Percentiles rank a stretch among this genome's conserved stretches.
Evolutionary conservation across 1,140 invertebrate genomes (phyloP).

Genomic region (Neodiprion fabricii): DNA sequence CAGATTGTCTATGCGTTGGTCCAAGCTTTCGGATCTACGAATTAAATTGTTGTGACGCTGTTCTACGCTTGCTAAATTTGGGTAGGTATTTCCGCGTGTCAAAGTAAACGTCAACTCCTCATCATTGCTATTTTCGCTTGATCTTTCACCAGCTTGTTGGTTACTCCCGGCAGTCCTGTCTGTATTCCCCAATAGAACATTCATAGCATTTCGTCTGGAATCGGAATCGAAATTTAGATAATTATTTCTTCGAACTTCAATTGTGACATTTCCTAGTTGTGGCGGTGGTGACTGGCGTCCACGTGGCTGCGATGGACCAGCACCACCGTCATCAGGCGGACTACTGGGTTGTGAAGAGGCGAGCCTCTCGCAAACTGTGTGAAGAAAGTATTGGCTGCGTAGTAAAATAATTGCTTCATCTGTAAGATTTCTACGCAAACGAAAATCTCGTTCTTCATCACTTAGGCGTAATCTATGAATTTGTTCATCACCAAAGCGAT

Average conservation of each 20-base stretch:
- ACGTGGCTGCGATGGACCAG: neutral
- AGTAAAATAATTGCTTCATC: slow-evolving; percentile 24
- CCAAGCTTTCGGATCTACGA: slow-evolving; percentile 6
- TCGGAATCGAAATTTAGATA: slow-evolving; percentile 34
- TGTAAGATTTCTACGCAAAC: slow-evolving; percentile 25
- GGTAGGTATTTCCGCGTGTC: neutral
- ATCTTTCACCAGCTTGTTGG: neutral
- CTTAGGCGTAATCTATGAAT: neutral
- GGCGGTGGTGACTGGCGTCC: slow-evolving; percentile 17
- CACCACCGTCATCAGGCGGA: neutral
- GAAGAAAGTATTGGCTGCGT: neutral
- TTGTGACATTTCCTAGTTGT: slow-evolving; percentile 31
- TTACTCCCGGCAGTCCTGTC: neutral
- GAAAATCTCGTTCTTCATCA: slow-evolving; percentile 18
- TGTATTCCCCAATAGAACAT: too few relatives aligned
- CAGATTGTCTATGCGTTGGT: slow-evolving; percentile 16
- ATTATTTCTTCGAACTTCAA: slow-evolving; percentile 40
- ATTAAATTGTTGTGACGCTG: slow-evolving; percentile 15
- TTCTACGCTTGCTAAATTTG: slow-evolving; percentile 1
- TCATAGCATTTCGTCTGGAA: too few relatives aligned
- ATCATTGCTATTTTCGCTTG: neutral
- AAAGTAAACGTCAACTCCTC: neutral
- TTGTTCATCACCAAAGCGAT: neutral
- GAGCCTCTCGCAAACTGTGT: slow-evolving; percentile 1
- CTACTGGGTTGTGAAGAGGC: neutral